Conservation (phyloP, 2,797 vertebrate genomes). For the Brachymystax lenok region DNA sequence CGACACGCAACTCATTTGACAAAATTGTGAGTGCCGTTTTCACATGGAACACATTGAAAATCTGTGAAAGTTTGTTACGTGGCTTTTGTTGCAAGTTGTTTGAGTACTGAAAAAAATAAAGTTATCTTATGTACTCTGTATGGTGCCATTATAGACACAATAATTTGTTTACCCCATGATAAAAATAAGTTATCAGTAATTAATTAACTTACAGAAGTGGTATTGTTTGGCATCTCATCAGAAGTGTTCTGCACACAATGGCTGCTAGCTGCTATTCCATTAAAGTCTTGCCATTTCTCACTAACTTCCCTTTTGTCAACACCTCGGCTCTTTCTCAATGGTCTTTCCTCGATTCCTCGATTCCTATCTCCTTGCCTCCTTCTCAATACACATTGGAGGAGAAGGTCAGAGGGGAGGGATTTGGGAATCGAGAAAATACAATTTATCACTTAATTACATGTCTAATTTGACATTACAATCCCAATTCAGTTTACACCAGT, state of each 20-base stretch:
- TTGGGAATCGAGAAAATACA: no score
- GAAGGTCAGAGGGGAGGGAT: no score
- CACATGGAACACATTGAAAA: not conserved
- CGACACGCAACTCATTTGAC: not conserved
- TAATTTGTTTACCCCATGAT: not conserved
- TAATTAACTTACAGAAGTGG: not conserved
- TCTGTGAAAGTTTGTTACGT: not conserved
- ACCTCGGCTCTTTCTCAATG: no score
- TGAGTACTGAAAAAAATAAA: not conserved
- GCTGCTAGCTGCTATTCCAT: not conserved
- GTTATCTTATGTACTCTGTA: not conserved
- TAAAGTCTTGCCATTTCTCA: not conserved
- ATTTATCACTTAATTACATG: no score
- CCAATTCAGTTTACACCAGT: no score
- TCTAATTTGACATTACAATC: no score
- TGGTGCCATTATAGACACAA: not conserved
- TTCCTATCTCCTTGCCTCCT: no score
- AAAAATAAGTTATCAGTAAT: not conserved
- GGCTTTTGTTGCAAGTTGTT: not conserved
- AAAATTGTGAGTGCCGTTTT: not conserved
- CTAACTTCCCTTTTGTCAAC: not conserved
- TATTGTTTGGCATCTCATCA: not conserved
- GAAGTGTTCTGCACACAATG: not conserved
- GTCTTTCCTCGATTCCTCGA: no score
- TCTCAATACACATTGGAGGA: no score